Evolutionary conservation across 2,797 vertebrate species (phyloP).

Genomic region (Dendrocincla tyrannina): DNA sequence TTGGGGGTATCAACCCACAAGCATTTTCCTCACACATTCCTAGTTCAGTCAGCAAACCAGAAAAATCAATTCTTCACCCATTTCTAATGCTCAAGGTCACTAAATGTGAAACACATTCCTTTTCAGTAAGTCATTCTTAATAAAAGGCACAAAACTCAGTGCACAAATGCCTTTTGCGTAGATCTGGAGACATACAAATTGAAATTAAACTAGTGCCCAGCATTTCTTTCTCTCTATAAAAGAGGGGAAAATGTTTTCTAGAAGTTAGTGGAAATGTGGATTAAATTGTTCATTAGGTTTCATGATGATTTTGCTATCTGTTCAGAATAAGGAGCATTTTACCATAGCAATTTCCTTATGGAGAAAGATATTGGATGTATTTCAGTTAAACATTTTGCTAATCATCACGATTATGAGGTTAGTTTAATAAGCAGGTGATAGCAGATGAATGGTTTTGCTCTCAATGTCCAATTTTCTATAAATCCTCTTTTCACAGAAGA

Average conservation of each 20-base stretch:
- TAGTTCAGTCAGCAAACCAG: slow-evolving; percentile 10
- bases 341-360: background rate
- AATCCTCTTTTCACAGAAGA: background rate
- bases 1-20: background rate
- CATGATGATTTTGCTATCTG: background rate
- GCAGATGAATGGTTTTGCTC: background rate
- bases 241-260: background rate
- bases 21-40: background rate
- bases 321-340: background rate
- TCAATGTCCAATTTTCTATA: background rate
- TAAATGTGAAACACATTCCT: slow-evolving; percentile 19
- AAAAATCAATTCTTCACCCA: slow-evolving; percentile 3
- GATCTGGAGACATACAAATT: background rate
- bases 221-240: background rate
- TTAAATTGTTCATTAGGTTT: background rate
- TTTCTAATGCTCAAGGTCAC: background rate
- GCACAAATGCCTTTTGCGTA: background rate
- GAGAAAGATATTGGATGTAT: background rate
- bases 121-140: background rate
- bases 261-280: background rate
- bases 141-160: background rate
- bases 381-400: background rate
- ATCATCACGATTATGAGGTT: background rate
- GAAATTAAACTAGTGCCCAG: background rate
- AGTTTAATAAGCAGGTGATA: background rate